Evolutionary conservation across 1,140 invertebrate genomes (phyloP).

Genomic region (Pseudomyrmex cubaensis): DNA sequence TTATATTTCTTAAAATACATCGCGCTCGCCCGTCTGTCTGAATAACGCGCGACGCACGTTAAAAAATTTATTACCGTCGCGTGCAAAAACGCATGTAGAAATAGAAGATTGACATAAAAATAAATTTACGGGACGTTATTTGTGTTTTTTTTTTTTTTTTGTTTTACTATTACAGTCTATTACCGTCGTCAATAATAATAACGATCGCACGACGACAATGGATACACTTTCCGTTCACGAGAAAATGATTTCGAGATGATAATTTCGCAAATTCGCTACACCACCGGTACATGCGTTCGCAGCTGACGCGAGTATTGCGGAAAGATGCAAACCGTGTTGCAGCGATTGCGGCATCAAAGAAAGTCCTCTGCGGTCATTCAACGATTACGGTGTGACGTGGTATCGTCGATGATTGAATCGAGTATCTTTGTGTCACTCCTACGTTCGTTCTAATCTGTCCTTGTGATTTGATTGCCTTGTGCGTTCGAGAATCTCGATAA

Average conservation of each 20-base stretch:
- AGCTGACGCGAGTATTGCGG: constrained; percentile 37
- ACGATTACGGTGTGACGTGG: constrained; percentile 23
- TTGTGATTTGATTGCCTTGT: constrained; percentile 15
- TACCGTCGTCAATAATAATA: background rate
- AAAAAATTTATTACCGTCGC: too few species aligned
- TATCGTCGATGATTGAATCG: constrained; percentile 30
- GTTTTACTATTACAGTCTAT: constrained; percentile 1
- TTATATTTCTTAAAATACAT: constrained; percentile 1
- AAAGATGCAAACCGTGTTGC: constrained; percentile 40
- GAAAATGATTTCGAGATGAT: constrained; percentile 34
- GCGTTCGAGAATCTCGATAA: background rate
- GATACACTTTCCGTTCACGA: background rate
- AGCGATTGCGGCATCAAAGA: constrained; percentile 49
- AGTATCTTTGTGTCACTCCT: constrained; percentile 29
- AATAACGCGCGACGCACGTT: too few species aligned
- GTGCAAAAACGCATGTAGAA: too few species aligned
- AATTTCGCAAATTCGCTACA: constrained; percentile 43
- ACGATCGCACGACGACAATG: background rate
- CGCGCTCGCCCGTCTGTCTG: too few species aligned
- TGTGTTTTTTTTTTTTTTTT: constrained; percentile 3
- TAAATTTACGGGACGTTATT: constrained; percentile 9
- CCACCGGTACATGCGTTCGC: constrained; percentile 9
- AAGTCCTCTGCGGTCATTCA: constrained; percentile 46
- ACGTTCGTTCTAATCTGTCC: constrained; percentile 6
- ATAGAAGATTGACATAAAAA: background rate